Conservation (phyloP, 2,888 invertebrate genomes). For the Tethea ocularis region DNA sequence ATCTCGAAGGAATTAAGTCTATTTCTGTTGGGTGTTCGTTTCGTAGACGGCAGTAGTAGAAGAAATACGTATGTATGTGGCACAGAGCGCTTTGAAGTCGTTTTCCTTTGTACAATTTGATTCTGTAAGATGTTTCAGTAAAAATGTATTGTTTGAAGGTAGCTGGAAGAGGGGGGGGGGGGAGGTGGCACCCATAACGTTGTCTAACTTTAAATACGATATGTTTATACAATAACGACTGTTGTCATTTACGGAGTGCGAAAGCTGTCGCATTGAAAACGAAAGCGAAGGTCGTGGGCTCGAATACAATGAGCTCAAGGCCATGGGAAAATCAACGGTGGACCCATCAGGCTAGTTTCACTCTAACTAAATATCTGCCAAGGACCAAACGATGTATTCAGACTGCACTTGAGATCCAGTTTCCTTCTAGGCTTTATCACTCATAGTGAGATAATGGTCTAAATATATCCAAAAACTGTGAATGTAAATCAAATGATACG, state of each 20-base stretch:
- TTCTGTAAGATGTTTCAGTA: constrained; percentile 30
- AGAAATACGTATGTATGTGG: constrained; percentile 9
- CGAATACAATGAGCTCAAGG: no score
- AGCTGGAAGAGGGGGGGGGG: constrained; percentile 16
- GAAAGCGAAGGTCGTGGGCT: no score
- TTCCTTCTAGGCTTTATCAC: no score
- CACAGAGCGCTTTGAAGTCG: constrained; percentile 31
- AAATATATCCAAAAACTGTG: no score
- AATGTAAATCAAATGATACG: no score
- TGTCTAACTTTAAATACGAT: background rate
- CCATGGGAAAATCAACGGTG: no score
- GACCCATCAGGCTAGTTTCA: no score
- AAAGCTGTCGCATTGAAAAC: no score
- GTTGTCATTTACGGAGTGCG: background rate
- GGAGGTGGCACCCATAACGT: background rate
- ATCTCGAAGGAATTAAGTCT: background rate
- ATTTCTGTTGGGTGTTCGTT: background rate
- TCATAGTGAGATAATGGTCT: no score
- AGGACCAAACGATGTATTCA: no score
- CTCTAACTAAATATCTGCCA: no score
- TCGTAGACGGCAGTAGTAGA: background rate
- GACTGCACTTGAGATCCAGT: no score
- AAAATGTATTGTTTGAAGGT: constrained; percentile 20
- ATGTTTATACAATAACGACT: background rate
- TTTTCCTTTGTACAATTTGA: constrained; percentile 36